Base-by-base conservation (phyloP, 2,888 invertebrate genomes). In the Drosophila diplacantha region DNA sequence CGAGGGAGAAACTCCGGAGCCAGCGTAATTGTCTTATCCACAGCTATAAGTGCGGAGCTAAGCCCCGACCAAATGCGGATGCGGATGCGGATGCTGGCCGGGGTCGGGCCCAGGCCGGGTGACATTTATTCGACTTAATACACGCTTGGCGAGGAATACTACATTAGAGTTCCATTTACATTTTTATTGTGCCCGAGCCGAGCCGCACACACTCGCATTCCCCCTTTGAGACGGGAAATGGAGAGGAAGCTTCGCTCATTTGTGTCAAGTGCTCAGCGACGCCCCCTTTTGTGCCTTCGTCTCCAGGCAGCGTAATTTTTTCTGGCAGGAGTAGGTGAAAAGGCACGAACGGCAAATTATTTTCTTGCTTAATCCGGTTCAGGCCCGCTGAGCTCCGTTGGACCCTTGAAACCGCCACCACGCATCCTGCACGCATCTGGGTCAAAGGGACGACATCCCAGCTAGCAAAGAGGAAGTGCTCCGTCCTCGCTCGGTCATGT, bases 301-400 rank as follows among this genome's bases (percentile, higher is more conserved):
- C 53, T 16, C 22, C 39, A 29, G 49, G 51, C 54, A 60, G 64
- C 53, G 57, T 63, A 59, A 73, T 73, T 65, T 47, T 59, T 62
- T 50, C 38, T 63, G 63, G 53, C 69, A 65, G 72, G 63, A 81
- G 81, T 75, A 81, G 69, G 58, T 72, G 69, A 85, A 81, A 81
- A 74, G 82, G 85, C 81, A 81, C 81, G 81, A 85, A 81, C 84
- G 69, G 81, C 85, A 83, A 81, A 81, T 81, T 81, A 85, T 85
- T 81, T 81, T 81, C 83, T 70, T 81, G 67, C 76, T 83, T 84
- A 81, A 81, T 81, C 83, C 84, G 83, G 83, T 83, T 72, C 83
- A 77, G 77, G 83, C 74, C 78, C 73, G 78, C 75, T 69, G 78
- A 82, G 81, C 80, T 72, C 71, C 71, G 80, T 69, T 71, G 82